Evolutionary conservation across 2,888 invertebrate genomes (phyloP).

Genomic region (Xestia ashworthii): DNA sequence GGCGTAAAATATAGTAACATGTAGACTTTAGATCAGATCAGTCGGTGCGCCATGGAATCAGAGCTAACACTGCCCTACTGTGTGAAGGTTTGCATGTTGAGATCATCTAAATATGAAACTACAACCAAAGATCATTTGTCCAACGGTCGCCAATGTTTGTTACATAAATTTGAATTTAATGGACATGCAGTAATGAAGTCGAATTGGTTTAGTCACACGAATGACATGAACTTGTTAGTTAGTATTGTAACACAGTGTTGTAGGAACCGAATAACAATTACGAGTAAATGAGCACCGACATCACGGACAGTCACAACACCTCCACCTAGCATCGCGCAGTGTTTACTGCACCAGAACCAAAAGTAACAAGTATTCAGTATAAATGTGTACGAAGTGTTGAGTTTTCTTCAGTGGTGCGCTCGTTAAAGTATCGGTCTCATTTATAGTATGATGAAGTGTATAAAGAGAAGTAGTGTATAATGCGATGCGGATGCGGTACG

Average conservation of each 20-base stretch:
- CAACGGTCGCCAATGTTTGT: neutral
- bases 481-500: too few relatives aligned
- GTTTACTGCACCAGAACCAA: neutral
- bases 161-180: slow-evolving; percentile 27
- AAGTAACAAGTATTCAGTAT: neutral
- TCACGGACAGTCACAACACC: slow-evolving; percentile 7
- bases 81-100: neutral
- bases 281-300: neutral
- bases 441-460: too few relatives aligned
- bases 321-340: neutral
- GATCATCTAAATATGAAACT: slow-evolving; percentile 15
- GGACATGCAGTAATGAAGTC: slow-evolving; percentile 32
- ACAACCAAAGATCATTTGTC: neutral
- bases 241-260: slow-evolving; percentile 7
- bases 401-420: too few relatives aligned
- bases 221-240: slow-evolving; percentile 32
- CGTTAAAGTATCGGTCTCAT: too few relatives aligned
- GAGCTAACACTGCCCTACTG: slow-evolving; percentile 5
- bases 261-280: neutral
- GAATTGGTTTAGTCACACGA: slow-evolving; percentile 29
- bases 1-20: neutral
- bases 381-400: neutral
- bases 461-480: too few relatives aligned
- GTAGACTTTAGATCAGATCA: neutral
- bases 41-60: slow-evolving; percentile 13